Evolutionary conservation across 2,113 vertebrate species (phyloP).

Genomic region (Cygnus buccinator): DNA sequence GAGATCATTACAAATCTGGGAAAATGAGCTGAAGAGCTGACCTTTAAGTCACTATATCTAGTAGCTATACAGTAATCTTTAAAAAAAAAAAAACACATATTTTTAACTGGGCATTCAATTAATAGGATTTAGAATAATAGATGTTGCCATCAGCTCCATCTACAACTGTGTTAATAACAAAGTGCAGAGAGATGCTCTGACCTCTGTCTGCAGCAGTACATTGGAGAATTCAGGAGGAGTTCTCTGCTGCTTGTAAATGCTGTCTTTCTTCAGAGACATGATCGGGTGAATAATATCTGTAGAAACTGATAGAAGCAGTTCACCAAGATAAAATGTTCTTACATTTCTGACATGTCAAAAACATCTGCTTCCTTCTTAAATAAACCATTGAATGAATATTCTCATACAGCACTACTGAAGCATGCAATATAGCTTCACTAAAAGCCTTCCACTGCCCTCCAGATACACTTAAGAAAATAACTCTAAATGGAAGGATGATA

Average conservation of each 20-base stretch:
- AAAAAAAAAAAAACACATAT: background rate
- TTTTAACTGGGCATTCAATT: background rate
- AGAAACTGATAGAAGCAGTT: conserved; percentile 34
- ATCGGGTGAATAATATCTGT: conserved; percentile 30
- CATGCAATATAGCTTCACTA: conserved; percentile 26
- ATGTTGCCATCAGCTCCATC: background rate
- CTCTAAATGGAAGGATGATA: conserved; percentile 37
- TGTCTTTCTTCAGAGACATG: background rate
- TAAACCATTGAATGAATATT: conserved; percentile 52
- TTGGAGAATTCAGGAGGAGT: background rate
- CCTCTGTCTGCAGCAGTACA: background rate
- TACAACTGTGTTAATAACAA: background rate
- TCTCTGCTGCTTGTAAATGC: background rate
- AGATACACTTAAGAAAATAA: conserved; percentile 61
- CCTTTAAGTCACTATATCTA: background rate
- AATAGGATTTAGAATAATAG: background rate
- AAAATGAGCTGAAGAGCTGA: background rate
- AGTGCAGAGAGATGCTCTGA: background rate
- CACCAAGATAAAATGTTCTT: conserved; percentile 30
- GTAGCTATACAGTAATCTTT: background rate
- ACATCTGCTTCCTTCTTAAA: conserved; percentile 53
- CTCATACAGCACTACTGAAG: conserved; percentile 32
- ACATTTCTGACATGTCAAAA: conserved; percentile 37
- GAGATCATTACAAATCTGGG: background rate
- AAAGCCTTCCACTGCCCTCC: conserved; percentile 55